Evolutionary conservation across 2,113 vertebrate species (phyloP).

Genomic region (Zosterops borbonicus): DNA sequence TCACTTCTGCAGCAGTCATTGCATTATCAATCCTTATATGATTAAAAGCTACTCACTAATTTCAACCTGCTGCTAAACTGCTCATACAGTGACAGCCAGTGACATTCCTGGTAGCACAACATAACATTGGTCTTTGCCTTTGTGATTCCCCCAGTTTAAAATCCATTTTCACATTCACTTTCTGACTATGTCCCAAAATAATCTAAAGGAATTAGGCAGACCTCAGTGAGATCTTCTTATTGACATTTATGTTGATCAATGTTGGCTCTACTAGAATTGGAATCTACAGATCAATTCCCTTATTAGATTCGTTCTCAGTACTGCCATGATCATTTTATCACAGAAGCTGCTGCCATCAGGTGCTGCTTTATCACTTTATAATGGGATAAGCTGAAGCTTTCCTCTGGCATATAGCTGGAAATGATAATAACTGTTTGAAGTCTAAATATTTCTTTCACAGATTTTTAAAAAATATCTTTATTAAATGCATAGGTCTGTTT

Average conservation of each 20-base stretch:
- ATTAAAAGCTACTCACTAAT: constrained; percentile 9
- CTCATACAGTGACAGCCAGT: not conserved
- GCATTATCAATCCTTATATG: not conserved
- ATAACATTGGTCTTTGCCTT: not conserved
- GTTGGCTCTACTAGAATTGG: constrained; percentile 79
- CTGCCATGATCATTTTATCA: constrained; percentile 79
- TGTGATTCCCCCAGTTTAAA: constrained; percentile 32
- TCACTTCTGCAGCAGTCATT: not conserved
- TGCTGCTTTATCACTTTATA: constrained; percentile 73
- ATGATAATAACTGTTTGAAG: constrained; percentile 51
- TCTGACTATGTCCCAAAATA: constrained; percentile 67
- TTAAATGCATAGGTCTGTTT: constrained; percentile 12
- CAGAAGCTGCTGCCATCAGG: constrained; percentile 69
- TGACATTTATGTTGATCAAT: constrained; percentile 78
- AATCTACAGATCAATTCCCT: constrained; percentile 79
- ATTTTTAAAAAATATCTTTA: constrained; percentile 1
- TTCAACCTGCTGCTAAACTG: not conserved
- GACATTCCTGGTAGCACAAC: not conserved
- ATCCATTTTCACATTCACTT: constrained; percentile 68
- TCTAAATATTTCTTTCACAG: constrained; percentile 44
- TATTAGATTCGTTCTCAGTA: constrained; percentile 77
- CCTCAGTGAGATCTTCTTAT: constrained; percentile 69
- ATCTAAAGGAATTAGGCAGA: constrained; percentile 72
- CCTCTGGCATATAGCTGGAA: constrained; percentile 49
- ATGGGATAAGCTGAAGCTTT: constrained; percentile 68